These are phyloP conservation scores for Lerista edwardsae DNA, from an alignment of 2,797 vertebrate species.

Conservation along the genomic window DNA sequence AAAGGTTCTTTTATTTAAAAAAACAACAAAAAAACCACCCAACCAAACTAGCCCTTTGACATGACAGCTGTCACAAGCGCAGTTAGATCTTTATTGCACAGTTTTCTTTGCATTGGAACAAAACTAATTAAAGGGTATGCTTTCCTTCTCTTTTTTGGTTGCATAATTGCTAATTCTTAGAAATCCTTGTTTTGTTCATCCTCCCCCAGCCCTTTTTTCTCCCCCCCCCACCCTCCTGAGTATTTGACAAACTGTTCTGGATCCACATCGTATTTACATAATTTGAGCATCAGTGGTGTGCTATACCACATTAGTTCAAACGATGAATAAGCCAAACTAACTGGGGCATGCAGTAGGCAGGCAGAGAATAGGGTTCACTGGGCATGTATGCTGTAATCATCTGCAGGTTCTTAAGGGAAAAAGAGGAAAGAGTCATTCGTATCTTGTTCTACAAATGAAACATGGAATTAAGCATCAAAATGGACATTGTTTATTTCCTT, in stretches of 20 bases:
- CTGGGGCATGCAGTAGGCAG: slow-evolving; percentile 25
- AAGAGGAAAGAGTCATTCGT: background rate
- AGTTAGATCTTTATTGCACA: background rate
- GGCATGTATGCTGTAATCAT: slow-evolving; percentile 18
- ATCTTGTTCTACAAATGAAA: slow-evolving; percentile 20
- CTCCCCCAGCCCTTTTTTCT: background rate
- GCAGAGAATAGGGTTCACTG: slow-evolving; percentile 20
- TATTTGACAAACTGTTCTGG: slow-evolving; percentile 26
- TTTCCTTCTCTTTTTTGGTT: background rate
- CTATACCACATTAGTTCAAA: slow-evolving; percentile 31
- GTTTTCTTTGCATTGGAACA: slow-evolving; percentile 20
- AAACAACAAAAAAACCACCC: too few relatives aligned
- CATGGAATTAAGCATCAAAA: slow-evolving; percentile 29
- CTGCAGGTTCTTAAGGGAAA: background rate
- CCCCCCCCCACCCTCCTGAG: background rate
- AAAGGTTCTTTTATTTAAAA: background rate
- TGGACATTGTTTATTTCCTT: background rate
- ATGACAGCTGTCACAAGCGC: slow-evolving; percentile 15
- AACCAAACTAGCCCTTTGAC: background rate
- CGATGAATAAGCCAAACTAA: slow-evolving; percentile 31
- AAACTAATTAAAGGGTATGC: slow-evolving; percentile 11
- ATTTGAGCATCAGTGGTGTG: slow-evolving; percentile 22
- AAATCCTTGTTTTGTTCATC: slow-evolving; percentile 14
- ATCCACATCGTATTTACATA: slow-evolving; percentile 29
- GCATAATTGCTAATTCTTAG: slow-evolving; percentile 11